These are phyloP conservation scores for Cydia strobilella DNA, from an alignment of 1,140 invertebrate genomes.

Conservation along the genomic window DNA sequence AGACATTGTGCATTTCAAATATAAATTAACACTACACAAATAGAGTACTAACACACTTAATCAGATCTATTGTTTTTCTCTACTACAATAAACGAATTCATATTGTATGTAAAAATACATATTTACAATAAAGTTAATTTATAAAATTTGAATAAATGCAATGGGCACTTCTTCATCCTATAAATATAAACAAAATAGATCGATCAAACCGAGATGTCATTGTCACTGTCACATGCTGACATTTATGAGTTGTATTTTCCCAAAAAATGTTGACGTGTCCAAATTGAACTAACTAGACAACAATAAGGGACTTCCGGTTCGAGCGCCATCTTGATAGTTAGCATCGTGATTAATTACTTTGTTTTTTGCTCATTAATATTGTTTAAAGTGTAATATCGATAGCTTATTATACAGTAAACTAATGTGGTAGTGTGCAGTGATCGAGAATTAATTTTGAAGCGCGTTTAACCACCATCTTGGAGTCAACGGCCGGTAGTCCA, in stretches of 20 bases:
- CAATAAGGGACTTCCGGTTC: too few species aligned
- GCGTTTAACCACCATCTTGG: too few species aligned
- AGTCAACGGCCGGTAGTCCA: too few species aligned
- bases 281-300: slow-evolving; percentile 33
- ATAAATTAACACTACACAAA: not conserved
- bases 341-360: too few species aligned
- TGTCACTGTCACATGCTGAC: not conserved
- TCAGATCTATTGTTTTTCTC: not conserved
- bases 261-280: slow-evolving; percentile 73
- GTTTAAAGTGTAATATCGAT: too few species aligned
- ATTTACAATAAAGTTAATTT: not conserved
- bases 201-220: not conserved
- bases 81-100: not conserved
- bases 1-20: slow-evolving; percentile 56
- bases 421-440: too few species aligned
- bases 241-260: slow-evolving; percentile 13
- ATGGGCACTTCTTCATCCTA: not conserved
- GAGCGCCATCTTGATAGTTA: too few species aligned
- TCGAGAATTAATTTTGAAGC: too few species aligned
- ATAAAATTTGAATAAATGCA: not conserved
- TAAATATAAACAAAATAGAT: not conserved
- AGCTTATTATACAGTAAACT: too few species aligned
- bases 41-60: not conserved
- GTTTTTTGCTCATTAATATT: too few species aligned
- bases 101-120: not conserved